phyloP scores from a whole-genome alignment of 2,797 vertebrate genomes.

The Hephaestus fuliginosus region DNA sequence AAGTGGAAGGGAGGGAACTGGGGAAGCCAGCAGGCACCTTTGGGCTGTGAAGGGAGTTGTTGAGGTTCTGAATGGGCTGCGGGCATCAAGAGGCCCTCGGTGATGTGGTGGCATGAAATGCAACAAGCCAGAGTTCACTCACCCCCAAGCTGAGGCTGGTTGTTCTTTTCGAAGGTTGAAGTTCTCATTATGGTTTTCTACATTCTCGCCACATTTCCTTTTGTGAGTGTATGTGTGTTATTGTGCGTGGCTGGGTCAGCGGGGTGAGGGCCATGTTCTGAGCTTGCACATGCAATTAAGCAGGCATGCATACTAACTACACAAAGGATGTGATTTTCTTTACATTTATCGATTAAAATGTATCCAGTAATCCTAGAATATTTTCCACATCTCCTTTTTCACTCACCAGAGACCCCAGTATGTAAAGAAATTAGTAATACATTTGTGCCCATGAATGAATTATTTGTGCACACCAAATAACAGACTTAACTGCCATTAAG shows the following conservation, averaged over 20 bases:
- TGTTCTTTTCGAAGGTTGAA: constrained; percentile 75
- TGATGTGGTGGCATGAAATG: constrained; percentile 83
- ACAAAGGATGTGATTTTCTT: constrained; percentile 31
- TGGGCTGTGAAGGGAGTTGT: constrained; percentile 63
- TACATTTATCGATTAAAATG: constrained; percentile 30
- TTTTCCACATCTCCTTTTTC: not conserved
- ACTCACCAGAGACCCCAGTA: not conserved
- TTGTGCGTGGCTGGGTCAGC: constrained; percentile 40
- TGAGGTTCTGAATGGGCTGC: constrained; percentile 70
- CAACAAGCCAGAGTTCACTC: constrained; percentile 80
- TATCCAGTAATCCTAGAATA: constrained; percentile 9
- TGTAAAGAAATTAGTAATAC: constrained; percentile 1
- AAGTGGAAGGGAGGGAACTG: constrained; percentile 64
- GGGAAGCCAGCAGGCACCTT: constrained; percentile 73
- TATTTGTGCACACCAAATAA: constrained; percentile 13
- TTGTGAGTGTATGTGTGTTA: constrained; percentile 41
- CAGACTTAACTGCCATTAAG: constrained; percentile 6
- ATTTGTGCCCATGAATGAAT: constrained; percentile 15
- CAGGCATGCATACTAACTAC: constrained; percentile 18
- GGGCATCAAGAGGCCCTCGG: constrained; percentile 69
- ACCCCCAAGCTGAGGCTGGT: constrained; percentile 67
- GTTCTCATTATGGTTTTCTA: constrained; percentile 53
- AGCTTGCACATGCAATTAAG: constrained; percentile 25
- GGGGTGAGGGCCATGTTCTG: constrained; percentile 39
- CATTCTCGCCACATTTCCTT: constrained; percentile 61